Base-by-base conservation (phyloP, 2,888 invertebrate genomes). In the Lomographa bimaculata region DNA sequence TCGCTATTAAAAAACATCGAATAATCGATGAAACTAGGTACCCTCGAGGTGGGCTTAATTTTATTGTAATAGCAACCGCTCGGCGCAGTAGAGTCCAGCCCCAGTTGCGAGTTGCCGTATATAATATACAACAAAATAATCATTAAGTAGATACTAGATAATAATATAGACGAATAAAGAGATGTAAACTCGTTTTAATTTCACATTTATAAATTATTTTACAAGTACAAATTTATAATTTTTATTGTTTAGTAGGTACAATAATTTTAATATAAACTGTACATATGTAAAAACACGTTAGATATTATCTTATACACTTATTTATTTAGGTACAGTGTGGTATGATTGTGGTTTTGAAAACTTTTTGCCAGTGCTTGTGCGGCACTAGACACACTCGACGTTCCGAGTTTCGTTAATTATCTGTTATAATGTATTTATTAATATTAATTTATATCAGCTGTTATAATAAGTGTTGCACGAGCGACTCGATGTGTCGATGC, bases 261-360 rank as follows among this genome's bases (percentile, higher is more conserved):
- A 71, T 80, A 79, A 75, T 79, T 80, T 82, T 73, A 79, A 61
- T 56, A 37, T 65, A 73, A 76, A 72, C 61, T 87, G 87, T 89
- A 87, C 71, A 89, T 87, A 89, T 89, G 87, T 89, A 87, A 82
- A 87, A 84, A 85, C 72, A 71, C 72, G 69, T 74, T 84, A 83
- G 78, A 74, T 82, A 80, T 79, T 79, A 78, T 80, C 69, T 67
- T 75, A 78, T 80, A 82, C 77, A 81, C 77, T 79, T 85, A 86
- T 85, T 87, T 89, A 87, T 87, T 87, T 83, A 79, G 65, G 65
- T 72, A 76, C 67, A 67, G 69, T 70, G 72, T 75, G 75, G 74
- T 72, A 76, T 74, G 76, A 73, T 74, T 75, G 78, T 73, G 71
- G 73, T 78, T 80, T 70, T 65, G 58, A 67, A 67, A 73, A 75